Evolutionary conservation across 53 echinoderm and acorn worm genomes (phyloP).

Genomic region (Patiria pectinifera): DNA sequence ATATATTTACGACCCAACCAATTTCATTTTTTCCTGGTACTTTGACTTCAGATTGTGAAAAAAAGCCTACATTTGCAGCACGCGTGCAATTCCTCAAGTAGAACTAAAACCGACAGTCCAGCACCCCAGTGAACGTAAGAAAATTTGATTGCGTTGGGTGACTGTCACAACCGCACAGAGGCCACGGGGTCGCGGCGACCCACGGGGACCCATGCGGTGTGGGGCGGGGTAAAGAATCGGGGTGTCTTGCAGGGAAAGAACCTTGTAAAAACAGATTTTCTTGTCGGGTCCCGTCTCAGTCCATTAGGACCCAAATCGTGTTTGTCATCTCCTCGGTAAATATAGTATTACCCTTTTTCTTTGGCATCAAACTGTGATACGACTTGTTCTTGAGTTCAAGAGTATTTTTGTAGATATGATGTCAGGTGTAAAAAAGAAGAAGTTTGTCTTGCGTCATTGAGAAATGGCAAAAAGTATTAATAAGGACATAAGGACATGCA

Average conservation of each 20-base stretch:
- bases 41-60: no score
- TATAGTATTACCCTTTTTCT: background rate
- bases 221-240: background rate
- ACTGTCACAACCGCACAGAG: constrained; percentile 5
- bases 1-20: no score
- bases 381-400: background rate
- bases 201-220: background rate
- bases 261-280: background rate
- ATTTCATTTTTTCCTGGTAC: no score
- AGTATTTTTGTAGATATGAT: background rate
- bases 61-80: no score
- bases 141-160: background rate
- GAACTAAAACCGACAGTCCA: background rate
- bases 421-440: background rate
- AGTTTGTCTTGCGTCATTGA: background rate
- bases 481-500: no score
- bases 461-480: background rate
- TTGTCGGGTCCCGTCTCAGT: background rate
- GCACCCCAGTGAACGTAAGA: background rate
- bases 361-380: constrained; percentile 4
- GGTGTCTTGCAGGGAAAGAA: background rate
- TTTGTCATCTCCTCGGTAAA: constrained; percentile 7
- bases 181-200: background rate
- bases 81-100: background rate
- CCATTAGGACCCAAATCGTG: background rate